These are phyloP conservation scores for Lithophane leautieri DNA, from an alignment of 2,888 invertebrate species.

Conservation along the genomic window DNA sequence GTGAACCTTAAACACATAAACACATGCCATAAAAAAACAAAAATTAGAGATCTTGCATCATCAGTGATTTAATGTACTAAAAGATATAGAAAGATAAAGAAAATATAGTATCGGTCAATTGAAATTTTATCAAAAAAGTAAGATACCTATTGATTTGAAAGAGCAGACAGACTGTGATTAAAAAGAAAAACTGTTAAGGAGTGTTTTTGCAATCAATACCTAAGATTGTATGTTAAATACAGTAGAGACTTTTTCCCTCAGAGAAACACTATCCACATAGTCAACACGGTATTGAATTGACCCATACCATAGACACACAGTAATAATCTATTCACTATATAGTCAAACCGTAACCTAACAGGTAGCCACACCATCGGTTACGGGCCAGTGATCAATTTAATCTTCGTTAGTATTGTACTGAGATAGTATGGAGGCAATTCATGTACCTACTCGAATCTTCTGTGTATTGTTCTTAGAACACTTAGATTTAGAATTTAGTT, in stretches of 20 bases:
- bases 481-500: neutral
- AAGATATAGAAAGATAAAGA: neutral
- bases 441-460: neutral
- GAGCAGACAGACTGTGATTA: too few species aligned
- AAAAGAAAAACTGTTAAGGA: neutral
- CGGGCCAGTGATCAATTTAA: slow-evolving; percentile 42
- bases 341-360: slow-evolving; percentile 8
- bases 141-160: neutral
- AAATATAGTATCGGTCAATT: neutral
- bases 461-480: slow-evolving; percentile 13
- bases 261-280: slow-evolving; percentile 1
- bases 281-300: slow-evolving; percentile 15
- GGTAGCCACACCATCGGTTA: slow-evolving; percentile 25
- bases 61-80: neutral
- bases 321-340: slow-evolving; percentile 33
- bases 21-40: neutral
- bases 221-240: neutral
- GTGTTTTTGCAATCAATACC: neutral
- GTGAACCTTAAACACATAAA: too few species aligned
- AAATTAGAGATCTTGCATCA: neutral
- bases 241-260: neutral
- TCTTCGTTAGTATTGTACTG: slow-evolving; percentile 36
- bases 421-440: neutral
- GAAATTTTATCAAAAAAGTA: neutral
- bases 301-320: neutral